These are phyloP conservation scores for Ascaphus truei DNA, from an alignment of 2,113 vertebrate genomes.

Conservation along the genomic window DNA sequence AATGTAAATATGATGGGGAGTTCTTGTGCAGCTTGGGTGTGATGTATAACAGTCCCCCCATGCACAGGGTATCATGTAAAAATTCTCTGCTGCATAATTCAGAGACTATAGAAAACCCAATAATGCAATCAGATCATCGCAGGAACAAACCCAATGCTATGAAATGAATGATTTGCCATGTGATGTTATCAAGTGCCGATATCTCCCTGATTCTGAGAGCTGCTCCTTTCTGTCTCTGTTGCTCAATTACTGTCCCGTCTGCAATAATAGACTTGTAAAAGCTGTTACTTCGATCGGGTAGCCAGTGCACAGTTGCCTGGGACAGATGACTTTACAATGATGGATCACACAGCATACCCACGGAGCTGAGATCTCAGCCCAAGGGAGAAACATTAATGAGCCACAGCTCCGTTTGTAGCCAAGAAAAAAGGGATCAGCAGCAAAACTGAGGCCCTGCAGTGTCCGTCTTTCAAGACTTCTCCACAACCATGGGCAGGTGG, in stretches of 20 bases:
- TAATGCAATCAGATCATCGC: slow-evolving; percentile 67
- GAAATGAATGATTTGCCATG: slow-evolving; percentile 74
- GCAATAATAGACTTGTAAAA: slow-evolving; percentile 93
- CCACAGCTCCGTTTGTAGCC: slow-evolving; percentile 26
- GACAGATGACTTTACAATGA: slow-evolving; percentile 86
- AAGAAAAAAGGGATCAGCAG: slow-evolving; percentile 52
- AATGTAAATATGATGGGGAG: too few species aligned
- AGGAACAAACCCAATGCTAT: slow-evolving; percentile 70
- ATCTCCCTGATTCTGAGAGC: slow-evolving; percentile 65
- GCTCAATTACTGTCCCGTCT: slow-evolving; percentile 79
- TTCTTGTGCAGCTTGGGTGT: too few species aligned
- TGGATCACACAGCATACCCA: slow-evolving; percentile 82
- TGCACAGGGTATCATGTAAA: too few species aligned
- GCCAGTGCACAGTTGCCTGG: slow-evolving; percentile 82
- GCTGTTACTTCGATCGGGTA: slow-evolving; percentile 83
- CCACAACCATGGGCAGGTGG: not conserved
- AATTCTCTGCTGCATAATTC: too few species aligned
- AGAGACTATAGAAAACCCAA: too few species aligned
- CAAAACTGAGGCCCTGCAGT: slow-evolving; percentile 34
- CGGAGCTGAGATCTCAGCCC: slow-evolving; percentile 59
- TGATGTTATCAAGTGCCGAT: slow-evolving; percentile 74
- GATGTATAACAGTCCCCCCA: too few species aligned
- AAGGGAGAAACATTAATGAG: slow-evolving; percentile 54
- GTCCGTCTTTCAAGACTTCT: not conserved
- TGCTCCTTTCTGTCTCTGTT: slow-evolving; percentile 69